Evolutionary conservation across 2,113 vertebrate genomes (phyloP).

Genomic region (Engraulis encrasicolus): DNA sequence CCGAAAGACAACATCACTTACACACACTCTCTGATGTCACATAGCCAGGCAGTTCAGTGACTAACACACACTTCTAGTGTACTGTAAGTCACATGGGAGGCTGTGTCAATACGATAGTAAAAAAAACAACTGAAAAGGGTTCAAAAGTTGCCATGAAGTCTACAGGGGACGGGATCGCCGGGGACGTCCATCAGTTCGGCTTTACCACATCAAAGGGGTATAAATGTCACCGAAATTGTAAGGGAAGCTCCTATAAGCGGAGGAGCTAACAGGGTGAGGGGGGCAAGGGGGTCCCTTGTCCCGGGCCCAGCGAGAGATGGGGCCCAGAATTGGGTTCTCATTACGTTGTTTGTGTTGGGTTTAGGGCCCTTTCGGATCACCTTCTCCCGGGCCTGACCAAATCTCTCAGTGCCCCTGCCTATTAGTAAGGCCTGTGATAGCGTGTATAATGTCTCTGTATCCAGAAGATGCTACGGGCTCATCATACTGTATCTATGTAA

Average conservation of each 20-base stretch:
- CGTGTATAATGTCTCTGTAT: background rate
- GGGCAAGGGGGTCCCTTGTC: too few species aligned
- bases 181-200: background rate
- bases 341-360: too few species aligned
- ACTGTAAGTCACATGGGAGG: background rate
- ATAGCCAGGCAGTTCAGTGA: background rate
- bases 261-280: too few species aligned
- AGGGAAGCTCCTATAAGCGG: background rate
- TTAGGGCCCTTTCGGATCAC: too few species aligned
- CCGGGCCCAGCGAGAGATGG: too few species aligned
- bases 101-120: background rate
- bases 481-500: too few species aligned
- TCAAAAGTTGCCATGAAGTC: background rate
- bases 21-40: slow-evolving; percentile 3
- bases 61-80: background rate
- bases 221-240: background rate
- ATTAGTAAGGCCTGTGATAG: too few species aligned
- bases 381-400: too few species aligned
- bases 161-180: background rate
- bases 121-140: background rate
- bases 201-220: background rate
- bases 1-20: background rate
- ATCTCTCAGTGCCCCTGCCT: too few species aligned
- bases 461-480: background rate
- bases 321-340: too few species aligned